Conservation (phyloP, 2,888 invertebrate species). For the Megaustenia siamemsis region DNA sequence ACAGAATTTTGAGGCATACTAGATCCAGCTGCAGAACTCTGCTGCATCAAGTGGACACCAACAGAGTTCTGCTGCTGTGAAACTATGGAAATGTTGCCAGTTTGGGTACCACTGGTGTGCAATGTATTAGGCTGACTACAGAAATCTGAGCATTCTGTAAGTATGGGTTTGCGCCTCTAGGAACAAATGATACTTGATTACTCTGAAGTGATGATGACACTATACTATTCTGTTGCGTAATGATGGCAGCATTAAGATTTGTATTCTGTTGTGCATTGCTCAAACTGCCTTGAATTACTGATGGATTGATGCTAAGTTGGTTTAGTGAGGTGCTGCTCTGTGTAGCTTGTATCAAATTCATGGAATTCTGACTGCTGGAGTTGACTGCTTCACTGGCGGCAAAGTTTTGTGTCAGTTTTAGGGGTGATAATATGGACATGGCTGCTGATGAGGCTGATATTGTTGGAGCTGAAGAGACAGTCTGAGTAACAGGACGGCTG, state of each 20-base stretch:
- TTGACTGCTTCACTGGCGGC: background rate
- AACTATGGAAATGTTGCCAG: conserved; percentile 23
- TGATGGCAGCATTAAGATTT: conserved; percentile 3
- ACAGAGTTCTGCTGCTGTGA: conserved; percentile 34
- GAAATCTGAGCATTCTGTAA: conserved; percentile 29
- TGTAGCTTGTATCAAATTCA: conserved; percentile 4
- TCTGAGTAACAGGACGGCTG: conserved; percentile 13
- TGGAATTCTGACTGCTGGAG: conserved; percentile 40
- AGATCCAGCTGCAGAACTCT: conserved; percentile 23
- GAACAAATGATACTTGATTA: conserved; percentile 26
- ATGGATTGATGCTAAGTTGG: background rate
- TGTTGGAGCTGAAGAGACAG: background rate
- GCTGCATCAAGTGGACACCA: conserved; percentile 37
- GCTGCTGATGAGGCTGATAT: conserved; percentile 14
- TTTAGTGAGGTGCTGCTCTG: background rate
- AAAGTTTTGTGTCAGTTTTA: background rate
- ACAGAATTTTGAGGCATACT: conserved; percentile 7
- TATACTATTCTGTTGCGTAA: conserved; percentile 15
- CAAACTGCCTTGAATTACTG: conserved; percentile 30
- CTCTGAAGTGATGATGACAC: conserved; percentile 26
- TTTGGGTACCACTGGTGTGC: background rate
- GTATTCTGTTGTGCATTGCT: conserved; percentile 17
- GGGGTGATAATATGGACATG: background rate
- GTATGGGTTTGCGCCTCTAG: conserved; percentile 15
- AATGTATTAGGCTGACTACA: conserved; percentile 21